phyloP scores from a whole-genome alignment of 2,888 invertebrate genomes.

The Heteromurus nitidus region DNA sequence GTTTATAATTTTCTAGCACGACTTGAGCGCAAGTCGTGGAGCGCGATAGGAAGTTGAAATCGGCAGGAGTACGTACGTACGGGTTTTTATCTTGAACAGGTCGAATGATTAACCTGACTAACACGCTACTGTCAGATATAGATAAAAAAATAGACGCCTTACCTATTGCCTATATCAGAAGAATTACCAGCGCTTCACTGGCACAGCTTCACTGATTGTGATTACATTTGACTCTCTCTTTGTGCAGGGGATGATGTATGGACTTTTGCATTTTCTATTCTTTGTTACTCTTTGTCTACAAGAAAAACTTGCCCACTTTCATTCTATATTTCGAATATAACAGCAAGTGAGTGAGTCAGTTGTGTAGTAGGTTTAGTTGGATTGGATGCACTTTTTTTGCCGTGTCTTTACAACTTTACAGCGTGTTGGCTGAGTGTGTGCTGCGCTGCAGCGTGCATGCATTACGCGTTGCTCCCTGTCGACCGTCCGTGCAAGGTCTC shows the following conservation, averaged over 20 bases:
- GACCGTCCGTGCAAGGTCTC: conserved; percentile 24
- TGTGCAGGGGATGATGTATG: not conserved
- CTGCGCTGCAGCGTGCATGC: conserved; percentile 22
- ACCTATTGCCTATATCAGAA: too few species aligned
- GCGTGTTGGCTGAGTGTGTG: not conserved
- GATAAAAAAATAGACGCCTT: not conserved
- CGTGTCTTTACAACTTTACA: not conserved
- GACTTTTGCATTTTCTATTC: not conserved
- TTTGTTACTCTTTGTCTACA: not conserved
- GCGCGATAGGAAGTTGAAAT: too few species aligned
- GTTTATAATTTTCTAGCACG: too few species aligned
- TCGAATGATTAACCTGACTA: conserved; percentile 40
- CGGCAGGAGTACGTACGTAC: too few species aligned
- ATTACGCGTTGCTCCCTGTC: conserved; percentile 16
- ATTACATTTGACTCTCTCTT: too few species aligned
- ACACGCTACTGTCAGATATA: not conserved
- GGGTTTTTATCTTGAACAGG: conserved; percentile 44
- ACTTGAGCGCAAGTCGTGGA: too few species aligned
- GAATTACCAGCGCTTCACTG: too few species aligned
- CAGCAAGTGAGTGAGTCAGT: not conserved
- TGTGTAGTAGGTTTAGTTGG: not conserved
- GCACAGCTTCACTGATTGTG: too few species aligned
- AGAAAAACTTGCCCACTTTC: too few species aligned
- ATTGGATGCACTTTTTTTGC: not conserved
- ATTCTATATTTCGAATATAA: not conserved